Percentiles rank a stretch among this genome's conserved stretches.
phyloP scores from a whole-genome alignment of 2,797 vertebrate genomes.

The Yasuhikotakia modesta region DNA sequence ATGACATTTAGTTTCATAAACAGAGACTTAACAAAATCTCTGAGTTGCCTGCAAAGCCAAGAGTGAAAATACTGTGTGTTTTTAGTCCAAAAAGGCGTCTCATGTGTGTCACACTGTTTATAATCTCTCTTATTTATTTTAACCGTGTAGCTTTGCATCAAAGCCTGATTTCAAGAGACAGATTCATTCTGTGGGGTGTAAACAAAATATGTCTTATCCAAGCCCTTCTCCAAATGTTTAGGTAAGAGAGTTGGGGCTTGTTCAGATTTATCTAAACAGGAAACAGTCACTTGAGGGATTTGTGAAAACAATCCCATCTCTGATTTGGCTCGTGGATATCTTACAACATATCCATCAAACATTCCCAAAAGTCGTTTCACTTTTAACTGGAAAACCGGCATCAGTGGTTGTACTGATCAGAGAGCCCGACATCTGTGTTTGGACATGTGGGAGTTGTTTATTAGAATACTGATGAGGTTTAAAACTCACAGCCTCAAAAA shows the following conservation, averaged over 20 bases:
- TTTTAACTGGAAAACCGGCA: neutral
- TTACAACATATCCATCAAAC: neutral
- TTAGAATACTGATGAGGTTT: too few species aligned
- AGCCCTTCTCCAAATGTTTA: conserved; percentile 6
- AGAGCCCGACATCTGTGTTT: conserved; percentile 35
- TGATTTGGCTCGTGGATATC: neutral
- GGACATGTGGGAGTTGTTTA: conserved; percentile 43
- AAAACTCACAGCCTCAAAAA: too few species aligned
- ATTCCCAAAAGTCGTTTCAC: neutral
- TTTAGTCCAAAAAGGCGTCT: neutral
- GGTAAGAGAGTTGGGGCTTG: conserved; percentile 1
- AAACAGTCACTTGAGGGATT: neutral
- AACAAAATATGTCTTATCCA: neutral
- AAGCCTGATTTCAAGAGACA: neutral
- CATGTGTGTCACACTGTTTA: neutral
- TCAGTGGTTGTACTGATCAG: neutral
- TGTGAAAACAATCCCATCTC: neutral
- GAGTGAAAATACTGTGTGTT: neutral
- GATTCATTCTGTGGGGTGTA: conserved; percentile 1
- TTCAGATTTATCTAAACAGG: neutral
- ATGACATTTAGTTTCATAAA: too few species aligned
- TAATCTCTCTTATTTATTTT: neutral
- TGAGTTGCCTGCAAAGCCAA: neutral
- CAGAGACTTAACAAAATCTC: neutral
- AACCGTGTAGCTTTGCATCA: neutral